Conservation (phyloP, 2,888 invertebrate species). For the Bembecia ichneumoniformis region DNA sequence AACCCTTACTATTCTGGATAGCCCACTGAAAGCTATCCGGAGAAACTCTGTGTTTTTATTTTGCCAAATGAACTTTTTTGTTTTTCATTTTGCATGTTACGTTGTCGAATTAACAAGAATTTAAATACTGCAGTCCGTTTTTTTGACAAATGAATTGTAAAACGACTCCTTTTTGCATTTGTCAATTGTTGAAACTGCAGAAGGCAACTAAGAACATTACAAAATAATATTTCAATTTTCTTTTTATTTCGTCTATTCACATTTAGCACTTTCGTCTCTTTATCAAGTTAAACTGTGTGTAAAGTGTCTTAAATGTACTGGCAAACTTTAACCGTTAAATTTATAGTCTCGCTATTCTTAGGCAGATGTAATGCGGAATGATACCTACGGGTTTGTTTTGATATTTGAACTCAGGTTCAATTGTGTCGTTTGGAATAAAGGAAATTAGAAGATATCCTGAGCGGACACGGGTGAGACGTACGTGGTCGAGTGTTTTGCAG, state of each 20-base stretch:
- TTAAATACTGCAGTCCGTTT: too few species aligned
- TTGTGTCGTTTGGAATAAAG: background rate
- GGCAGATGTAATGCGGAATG: background rate
- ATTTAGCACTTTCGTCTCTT: constrained; percentile 14
- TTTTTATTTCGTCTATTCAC: constrained; percentile 1
- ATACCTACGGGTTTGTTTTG: too few species aligned
- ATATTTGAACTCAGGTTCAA: background rate
- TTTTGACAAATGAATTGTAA: too few species aligned
- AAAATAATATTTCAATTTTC: background rate
- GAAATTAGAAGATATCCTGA: background rate
- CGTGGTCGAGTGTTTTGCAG: constrained; percentile 26
- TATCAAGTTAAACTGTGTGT: constrained; percentile 26
- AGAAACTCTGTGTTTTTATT: too few species aligned
- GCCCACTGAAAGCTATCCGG: too few species aligned
- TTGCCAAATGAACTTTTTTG: too few species aligned
- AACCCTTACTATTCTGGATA: too few species aligned
- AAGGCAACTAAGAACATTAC: too few species aligned
- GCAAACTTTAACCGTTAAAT: constrained; percentile 14
- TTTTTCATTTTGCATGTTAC: too few species aligned
- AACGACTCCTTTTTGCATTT: too few species aligned
- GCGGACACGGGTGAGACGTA: background rate
- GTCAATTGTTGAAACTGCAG: too few species aligned
- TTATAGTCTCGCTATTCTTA: constrained; percentile 6
- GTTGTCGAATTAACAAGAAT: too few species aligned
- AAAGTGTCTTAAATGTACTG: constrained; percentile 17